Percentiles rank a stretch among this genome's conserved stretches.
Conservation (phyloP, 37 sponge, comb jelly and placozoan genomes). For the Corticium candelabrum region DNA sequence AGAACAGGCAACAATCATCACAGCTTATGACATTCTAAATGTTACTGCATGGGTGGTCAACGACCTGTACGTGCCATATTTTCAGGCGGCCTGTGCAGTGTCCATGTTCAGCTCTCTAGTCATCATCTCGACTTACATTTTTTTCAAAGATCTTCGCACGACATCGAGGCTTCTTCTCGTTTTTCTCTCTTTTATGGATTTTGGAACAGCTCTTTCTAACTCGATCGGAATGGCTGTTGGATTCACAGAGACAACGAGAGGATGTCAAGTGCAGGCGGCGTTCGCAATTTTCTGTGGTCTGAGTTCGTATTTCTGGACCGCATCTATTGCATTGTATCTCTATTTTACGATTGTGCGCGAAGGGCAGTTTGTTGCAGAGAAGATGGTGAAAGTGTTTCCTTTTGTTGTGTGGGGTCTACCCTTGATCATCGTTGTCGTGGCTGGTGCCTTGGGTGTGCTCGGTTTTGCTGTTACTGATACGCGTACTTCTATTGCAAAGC, state of each 20-base stretch:
- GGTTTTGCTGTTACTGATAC: background rate
- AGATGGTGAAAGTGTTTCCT: background rate
- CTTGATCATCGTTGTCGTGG: background rate
- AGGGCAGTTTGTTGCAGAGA: background rate
- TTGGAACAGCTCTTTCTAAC: background rate
- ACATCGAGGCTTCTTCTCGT: background rate
- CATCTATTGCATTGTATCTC: background rate
- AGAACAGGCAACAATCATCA: no score
- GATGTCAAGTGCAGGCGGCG: background rate
- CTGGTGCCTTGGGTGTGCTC: background rate
- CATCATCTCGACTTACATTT: background rate
- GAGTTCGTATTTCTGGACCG: background rate
- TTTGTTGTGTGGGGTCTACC: background rate
- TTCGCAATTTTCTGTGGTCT: background rate
- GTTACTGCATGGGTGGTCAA: no score
- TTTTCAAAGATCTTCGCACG: background rate
- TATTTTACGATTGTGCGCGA: background rate
- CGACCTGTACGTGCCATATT: background rate
- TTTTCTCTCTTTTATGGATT: background rate
- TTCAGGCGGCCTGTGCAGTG: background rate
- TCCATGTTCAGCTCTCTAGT: background rate
- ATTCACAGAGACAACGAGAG: background rate
- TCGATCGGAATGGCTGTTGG: background rate
- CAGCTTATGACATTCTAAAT: no score
- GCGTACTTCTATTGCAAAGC: background rate